Base-by-base conservation (phyloP, 1,140 invertebrate species). In the Pantala flavescens region DNA sequence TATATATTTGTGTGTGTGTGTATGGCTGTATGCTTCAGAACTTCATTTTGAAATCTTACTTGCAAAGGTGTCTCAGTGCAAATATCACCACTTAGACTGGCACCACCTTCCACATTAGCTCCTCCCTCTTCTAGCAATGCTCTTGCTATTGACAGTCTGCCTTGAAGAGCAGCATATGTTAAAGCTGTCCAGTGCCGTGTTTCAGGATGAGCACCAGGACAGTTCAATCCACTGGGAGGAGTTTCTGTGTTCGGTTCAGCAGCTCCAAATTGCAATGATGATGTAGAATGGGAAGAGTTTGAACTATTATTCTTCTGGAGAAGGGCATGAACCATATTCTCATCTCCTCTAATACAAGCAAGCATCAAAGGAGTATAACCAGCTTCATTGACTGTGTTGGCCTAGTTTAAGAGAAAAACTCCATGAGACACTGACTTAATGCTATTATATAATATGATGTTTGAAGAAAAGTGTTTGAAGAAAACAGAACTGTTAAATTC, bases 61-160 rank as follows among this genome's bases (percentile, higher is more conserved):
- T 96, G 94, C 1, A 96, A 79, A 0, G 94, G 94, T 5, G 93
- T 96, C 43, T 95, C 86, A 0, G 93, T 95, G 77, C 89, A 91
- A 76, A 92, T 92, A 76, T 95, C 93, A 80, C 95, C 93, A 74
- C 90, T 90, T 0, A 90, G 79, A 12, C 89, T 86, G 0, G 92
- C 93, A 0, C 93, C 93, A 10, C 93, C 94, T 83, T 96, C 93
- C 0, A 94, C 93, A 73, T 89, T 85, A n/a, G 91, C 93, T 0
- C 93, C 92, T 23, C 90, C 86, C 77, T 93, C 91, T 19, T 85
- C 77, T 21, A 95, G 80, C 10, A 94, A 81, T 75, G 91, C 84
- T 73, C 87, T 84, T 0, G 88, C 89, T 28, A 87, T 86, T 21
- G 83, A 81, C 9, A 82, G 78, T 73, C 88, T 84, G 7, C 85